Evolutionary conservation across 2,797 vertebrate species (phyloP), one percentile per base, ranked within the genome.

Genomic region (Sphenodon punctatus): DNA sequence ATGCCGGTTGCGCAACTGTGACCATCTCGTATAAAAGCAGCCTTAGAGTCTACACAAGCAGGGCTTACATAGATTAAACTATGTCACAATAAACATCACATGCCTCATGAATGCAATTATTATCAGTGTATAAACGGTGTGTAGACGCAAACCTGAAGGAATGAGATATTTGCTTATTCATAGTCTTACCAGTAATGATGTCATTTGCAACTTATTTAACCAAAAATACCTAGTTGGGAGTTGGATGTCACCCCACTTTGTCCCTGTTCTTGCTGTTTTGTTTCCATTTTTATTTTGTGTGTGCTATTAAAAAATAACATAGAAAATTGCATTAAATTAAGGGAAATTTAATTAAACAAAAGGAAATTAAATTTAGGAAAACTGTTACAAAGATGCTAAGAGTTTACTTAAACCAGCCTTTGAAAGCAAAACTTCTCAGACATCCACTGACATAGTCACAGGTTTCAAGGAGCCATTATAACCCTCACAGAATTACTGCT

Each of bases 291-390:
- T 77, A 82, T 80, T 75, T 86, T 90, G 90, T 82, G 66, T 85
- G 68, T 80, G 72, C 59, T 87, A 89, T 91, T 91, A 82, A 90
- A 92, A 87, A 72, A 90, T 61, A 90, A 89, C 86, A 85, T 77
- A 68, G 90, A 78, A 93, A 92, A 93, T 93, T 75, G 75, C 70
- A 93, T 93, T 91, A 86, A 84, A 67, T 67, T 65, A 77, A 27
- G 23, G 87, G 80, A 91, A 92, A 93, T 87, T 72, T 39, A 49
- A 87, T 87, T 91, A 90, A 90, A 75, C 48, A 56, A 90, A 86
- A 91, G 91, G 87, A 94, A 94, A 94, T 93, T 87, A 89, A 91
- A 91, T 94, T 89, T 91, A 82, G 32, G n/a, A 86, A 84, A 89
- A 86, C 80, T 89, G 78, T 87, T 91, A 71, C 59, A 86, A 83